Base-by-base conservation (phyloP, 2,797 vertebrate species). In the Limnodromus scolopaceus region DNA sequence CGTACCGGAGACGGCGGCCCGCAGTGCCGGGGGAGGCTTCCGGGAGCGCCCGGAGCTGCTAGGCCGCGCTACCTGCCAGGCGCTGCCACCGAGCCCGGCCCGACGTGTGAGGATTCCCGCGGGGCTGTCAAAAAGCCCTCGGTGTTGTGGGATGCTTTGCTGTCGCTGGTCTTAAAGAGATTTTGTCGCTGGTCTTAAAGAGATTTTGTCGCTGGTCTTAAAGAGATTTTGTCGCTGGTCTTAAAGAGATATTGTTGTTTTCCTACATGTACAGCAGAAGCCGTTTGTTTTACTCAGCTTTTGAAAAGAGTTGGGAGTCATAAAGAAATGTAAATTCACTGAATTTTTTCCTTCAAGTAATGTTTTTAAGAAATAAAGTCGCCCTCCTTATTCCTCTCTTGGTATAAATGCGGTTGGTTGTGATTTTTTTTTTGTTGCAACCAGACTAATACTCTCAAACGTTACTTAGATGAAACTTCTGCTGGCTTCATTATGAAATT, bases 211-310 rank as follows among this genome's bases (percentile, higher is more conserved):
- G 41, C 16, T 41, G 41, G 41, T 41, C 41, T 41, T 41, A 41
- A 41, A 41, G 41, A 41, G 41, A 16, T 41, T 41, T 41, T 10
- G 45, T 19, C 43, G 2, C 16, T 8, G 1, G 1, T 13, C 16
- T n/a, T 2, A 23, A 28, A 8, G 18, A 16, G 10, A 2, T 43
- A 9, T 43, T 10, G 46, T 19, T n/a, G 9, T 65, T 46, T 30
- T 6, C 9, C 4, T 69, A 0, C 3, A 0, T 1, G 1, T 13
- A 0, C 7, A 9, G 9, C 27, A 34, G 39, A 41, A 76, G 27
- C 5, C 2, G 0, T 45, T n/a, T 46, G 1, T 65, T 64, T 65
- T 39, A 6, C 2, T 48, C 2, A 1, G 10, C 1, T 14, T 38
- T 11, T 16, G 20, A 8, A 34, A 46, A 20, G 22, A 6, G 13